Conservation (phyloP, 1,140 invertebrate species). For the Branchinecta lindahli region DNA sequence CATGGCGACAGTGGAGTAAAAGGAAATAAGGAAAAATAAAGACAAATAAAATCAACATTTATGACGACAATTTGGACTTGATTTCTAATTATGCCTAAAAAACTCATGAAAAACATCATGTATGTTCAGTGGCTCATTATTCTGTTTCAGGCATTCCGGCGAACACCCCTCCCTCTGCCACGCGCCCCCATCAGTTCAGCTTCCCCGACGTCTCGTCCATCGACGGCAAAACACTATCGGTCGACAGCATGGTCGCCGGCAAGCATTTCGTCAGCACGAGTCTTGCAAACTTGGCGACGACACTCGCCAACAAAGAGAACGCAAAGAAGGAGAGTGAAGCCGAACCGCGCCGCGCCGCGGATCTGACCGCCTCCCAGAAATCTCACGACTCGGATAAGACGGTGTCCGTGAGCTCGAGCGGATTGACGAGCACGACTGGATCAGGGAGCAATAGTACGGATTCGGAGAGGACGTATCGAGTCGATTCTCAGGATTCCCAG, state of each 20-base stretch:
- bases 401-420: constrained; percentile 36
- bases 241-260: background rate
- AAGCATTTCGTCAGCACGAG: constrained; percentile 3
- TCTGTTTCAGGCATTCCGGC: background rate
- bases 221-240: background rate
- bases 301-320: background rate
- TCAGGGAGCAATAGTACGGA: constrained; percentile 56
- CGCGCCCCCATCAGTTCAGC: constrained; percentile 6
- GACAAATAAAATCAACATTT: too few relatives aligned
- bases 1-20: too few relatives aligned
- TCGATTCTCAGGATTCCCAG: constrained; percentile 76
- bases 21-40: too few relatives aligned
- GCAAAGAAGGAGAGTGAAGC: background rate
- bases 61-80: too few relatives aligned
- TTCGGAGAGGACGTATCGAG: constrained; percentile 58
- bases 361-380: constrained; percentile 50
- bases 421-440: constrained; percentile 36
- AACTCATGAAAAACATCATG: too few relatives aligned
- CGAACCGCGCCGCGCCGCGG: constrained; percentile 20
- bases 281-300: background rate
- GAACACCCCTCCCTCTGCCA: constrained; percentile 29
- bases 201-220: constrained; percentile 1
- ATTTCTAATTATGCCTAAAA: too few relatives aligned
- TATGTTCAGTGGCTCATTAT: background rate
- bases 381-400: constrained; percentile 73